Conservation (phyloP, 2,113 vertebrate genomes). For the Mystacornis crossleyi region DNA sequence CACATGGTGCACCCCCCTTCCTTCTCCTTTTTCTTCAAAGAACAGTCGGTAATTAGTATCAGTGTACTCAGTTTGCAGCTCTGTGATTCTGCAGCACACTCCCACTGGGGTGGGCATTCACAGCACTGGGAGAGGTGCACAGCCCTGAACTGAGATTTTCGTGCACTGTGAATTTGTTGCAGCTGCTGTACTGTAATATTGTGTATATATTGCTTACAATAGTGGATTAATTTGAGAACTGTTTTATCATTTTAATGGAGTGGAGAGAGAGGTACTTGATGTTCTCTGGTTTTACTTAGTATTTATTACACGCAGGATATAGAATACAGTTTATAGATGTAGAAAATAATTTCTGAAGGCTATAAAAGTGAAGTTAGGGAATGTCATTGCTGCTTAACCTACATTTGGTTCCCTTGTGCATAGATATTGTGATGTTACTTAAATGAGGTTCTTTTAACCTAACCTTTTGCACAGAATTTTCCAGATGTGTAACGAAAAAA, state of each 20-base stretch:
- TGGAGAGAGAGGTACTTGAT: neutral
- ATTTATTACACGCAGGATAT: neutral
- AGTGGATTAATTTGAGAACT: neutral
- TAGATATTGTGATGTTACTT: neutral
- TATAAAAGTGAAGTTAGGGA: neutral
- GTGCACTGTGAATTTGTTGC: neutral
- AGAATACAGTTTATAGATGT: neutral
- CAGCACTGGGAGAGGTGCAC: neutral
- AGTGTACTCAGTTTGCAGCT: neutral
- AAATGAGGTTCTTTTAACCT: neutral
- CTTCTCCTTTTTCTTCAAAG: neutral
- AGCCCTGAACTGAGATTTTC: neutral
- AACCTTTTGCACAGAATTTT: neutral
- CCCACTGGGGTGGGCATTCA: neutral
- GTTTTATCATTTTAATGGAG: neutral
- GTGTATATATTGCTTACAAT: neutral
- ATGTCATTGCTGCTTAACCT: neutral
- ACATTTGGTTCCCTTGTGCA: neutral
- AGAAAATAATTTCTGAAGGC: neutral
- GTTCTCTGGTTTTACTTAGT: neutral
- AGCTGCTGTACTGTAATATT: neutral
- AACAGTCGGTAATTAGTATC: neutral
- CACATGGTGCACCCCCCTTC: fast-evolving
- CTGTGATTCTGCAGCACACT: neutral
- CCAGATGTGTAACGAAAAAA: neutral